Conservation (phyloP, 2,797 vertebrate genomes). For the Alcedo atthis region DNA sequence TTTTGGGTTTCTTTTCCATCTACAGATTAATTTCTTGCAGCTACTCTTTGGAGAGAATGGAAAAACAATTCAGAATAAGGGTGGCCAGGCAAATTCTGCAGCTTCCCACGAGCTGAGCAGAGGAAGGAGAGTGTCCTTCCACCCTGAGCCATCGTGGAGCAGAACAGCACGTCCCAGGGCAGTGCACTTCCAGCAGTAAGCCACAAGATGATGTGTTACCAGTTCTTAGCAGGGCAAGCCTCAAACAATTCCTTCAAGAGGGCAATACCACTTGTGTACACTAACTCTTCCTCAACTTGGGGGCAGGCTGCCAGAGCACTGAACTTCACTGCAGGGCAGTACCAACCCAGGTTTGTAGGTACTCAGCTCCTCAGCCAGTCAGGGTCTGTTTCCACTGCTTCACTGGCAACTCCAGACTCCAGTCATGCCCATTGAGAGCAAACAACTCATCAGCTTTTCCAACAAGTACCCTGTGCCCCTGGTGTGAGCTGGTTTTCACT, state of each 20-base stretch:
- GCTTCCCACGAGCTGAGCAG: not conserved
- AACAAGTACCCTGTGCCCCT: not conserved
- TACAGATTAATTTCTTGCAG: not conserved
- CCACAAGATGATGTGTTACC: not conserved
- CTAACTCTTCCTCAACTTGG: not conserved
- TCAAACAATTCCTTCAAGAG: not conserved
- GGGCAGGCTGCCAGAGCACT: not conserved
- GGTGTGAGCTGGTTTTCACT: not conserved
- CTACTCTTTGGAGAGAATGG: not conserved
- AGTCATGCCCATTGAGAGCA: rapidly evolving
- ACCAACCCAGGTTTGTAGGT: not conserved
- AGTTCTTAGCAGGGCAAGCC: not conserved
- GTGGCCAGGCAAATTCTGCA: not conserved
- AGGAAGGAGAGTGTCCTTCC: not conserved
- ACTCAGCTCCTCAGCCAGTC: not conserved
- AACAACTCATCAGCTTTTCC: not conserved
- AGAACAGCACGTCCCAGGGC: not conserved
- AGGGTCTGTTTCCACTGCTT: not conserved
- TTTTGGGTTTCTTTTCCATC: not conserved
- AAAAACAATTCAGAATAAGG: not conserved
- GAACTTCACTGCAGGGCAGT: not conserved
- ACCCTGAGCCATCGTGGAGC: not conserved
- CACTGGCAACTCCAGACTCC: not conserved
- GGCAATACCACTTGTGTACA: not conserved
- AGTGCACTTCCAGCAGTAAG: not conserved